phyloP scores from a whole-genome alignment of 2,113 vertebrate species.

The Ammodytes dubius region DNA sequence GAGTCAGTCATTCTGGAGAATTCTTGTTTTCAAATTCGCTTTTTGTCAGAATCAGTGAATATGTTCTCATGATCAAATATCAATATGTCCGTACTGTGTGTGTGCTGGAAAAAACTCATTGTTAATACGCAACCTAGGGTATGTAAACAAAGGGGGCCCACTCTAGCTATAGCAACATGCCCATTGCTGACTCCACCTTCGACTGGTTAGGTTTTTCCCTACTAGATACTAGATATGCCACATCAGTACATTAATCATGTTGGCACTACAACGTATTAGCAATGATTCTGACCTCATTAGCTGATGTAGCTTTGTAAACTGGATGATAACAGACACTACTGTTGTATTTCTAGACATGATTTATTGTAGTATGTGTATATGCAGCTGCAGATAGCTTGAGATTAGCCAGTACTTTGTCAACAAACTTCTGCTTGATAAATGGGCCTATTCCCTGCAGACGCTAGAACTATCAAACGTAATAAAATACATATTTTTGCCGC shows the following conservation, averaged over 20 bases:
- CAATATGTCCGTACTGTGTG: too few species aligned
- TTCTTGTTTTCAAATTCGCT: too few species aligned
- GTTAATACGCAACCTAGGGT: too few species aligned
- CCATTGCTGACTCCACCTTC: too few species aligned
- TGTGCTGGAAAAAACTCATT: too few species aligned
- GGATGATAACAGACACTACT: not conserved
- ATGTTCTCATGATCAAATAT: too few species aligned
- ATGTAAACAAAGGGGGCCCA: too few species aligned
- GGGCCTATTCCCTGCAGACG: slow-evolving; percentile 29
- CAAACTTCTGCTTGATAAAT: slow-evolving; percentile 38
- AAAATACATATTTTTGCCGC: slow-evolving; percentile 30
- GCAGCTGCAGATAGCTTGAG: slow-evolving; percentile 15
- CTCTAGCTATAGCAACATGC: too few species aligned
- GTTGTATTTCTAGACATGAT: not conserved
- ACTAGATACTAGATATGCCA: not conserved
- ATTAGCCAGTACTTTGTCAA: slow-evolving; percentile 12
- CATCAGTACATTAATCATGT: not conserved
- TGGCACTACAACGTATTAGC: slow-evolving; percentile 14
- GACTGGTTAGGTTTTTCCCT: not conserved
- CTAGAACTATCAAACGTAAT: slow-evolving; percentile 9
- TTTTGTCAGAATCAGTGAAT: too few species aligned
- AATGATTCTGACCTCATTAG: slow-evolving; percentile 19
- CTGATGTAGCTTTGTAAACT: not conserved
- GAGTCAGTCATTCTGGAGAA: too few species aligned
- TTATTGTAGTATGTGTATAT: slow-evolving; percentile 5